phyloP scores from a whole-genome alignment of 2,888 invertebrate species.

The Isoperla grammatica region DNA sequence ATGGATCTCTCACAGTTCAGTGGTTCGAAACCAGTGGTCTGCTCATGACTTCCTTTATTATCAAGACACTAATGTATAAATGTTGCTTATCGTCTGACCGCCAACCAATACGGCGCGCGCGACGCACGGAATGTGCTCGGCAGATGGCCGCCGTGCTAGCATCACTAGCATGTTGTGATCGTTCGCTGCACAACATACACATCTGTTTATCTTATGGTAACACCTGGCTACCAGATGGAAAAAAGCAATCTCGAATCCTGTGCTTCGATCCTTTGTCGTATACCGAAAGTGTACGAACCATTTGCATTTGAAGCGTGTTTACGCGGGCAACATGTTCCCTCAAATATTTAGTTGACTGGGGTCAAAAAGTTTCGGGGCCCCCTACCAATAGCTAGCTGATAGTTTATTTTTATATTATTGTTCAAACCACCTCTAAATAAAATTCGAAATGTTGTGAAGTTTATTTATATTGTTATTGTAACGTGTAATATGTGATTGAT shows the following conservation, averaged over 20 bases:
- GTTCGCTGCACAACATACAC: constrained; percentile 3
- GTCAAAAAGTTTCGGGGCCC: too few relatives aligned
- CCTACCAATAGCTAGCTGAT: too few relatives aligned
- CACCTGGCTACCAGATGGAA: constrained; percentile 15
- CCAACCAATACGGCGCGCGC: not conserved
- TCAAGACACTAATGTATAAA: not conserved
- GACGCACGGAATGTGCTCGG: constrained; percentile 6
- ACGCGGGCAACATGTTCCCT: too few relatives aligned
- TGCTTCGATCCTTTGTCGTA: too few relatives aligned
- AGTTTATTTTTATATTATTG: too few relatives aligned
- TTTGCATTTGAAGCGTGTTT: too few relatives aligned
- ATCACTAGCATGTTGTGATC: not conserved
- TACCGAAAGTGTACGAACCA: too few relatives aligned
- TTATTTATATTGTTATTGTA: too few relatives aligned
- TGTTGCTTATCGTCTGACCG: not conserved
- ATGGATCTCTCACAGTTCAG: constrained; percentile 2
- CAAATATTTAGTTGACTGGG: too few relatives aligned
- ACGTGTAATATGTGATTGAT: too few relatives aligned
- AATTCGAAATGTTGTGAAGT: too few relatives aligned
- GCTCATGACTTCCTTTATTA: constrained; percentile 17
- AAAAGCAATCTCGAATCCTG: not conserved
- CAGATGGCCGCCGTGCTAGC: constrained; percentile 7
- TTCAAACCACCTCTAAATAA: too few relatives aligned
- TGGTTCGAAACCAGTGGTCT: constrained; percentile 5
- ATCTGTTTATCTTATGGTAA: constrained; percentile 3